These are phyloP conservation scores for Chironomus striatipennis DNA, from an alignment of 1,140 invertebrate species.

Conservation along the genomic window DNA sequence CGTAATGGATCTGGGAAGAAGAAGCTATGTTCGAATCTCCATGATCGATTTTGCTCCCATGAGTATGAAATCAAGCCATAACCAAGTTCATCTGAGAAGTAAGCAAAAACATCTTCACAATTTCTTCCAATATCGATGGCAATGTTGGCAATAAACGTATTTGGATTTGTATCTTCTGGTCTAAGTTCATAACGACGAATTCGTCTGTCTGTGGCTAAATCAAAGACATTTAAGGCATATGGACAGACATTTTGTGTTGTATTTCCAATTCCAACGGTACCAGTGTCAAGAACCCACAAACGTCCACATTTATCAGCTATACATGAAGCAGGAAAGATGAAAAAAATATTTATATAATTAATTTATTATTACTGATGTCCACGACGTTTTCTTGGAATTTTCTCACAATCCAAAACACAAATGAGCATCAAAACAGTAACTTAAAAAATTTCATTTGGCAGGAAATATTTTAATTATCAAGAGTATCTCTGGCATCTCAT, in stretches of 20 bases:
- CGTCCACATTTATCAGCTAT: constrained; percentile 61
- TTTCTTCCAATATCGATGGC: constrained; percentile 63
- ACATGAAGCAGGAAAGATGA: constrained; percentile 1
- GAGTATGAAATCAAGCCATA: constrained; percentile 72
- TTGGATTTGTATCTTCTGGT: constrained; percentile 59
- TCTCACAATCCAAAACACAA: too few relatives aligned
- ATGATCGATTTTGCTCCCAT: constrained; percentile 62
- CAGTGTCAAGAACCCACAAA: constrained; percentile 72
- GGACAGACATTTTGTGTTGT: constrained; percentile 65
- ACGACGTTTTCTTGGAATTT: too few relatives aligned
- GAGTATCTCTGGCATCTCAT: too few relatives aligned
- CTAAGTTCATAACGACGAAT: constrained; percentile 60
- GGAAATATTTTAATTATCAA: too few relatives aligned
- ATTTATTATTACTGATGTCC: constrained; percentile 26
- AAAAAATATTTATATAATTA: constrained; percentile 31
- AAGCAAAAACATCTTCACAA: constrained; percentile 68
- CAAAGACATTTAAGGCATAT: constrained; percentile 62
- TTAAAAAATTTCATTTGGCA: too few relatives aligned
- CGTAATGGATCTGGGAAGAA: constrained; percentile 69
- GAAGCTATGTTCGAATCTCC: constrained; percentile 64
- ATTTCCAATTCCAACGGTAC: constrained; percentile 68
- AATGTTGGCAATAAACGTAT: constrained; percentile 75
- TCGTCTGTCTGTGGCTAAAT: constrained; percentile 59
- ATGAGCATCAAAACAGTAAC: too few relatives aligned
- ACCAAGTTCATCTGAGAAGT: constrained; percentile 71